Evolutionary conservation across 2,888 invertebrate species (phyloP), one percentile per base, ranked within the genome.

Genomic region (Thysanoteuthis rhombus): DNA sequence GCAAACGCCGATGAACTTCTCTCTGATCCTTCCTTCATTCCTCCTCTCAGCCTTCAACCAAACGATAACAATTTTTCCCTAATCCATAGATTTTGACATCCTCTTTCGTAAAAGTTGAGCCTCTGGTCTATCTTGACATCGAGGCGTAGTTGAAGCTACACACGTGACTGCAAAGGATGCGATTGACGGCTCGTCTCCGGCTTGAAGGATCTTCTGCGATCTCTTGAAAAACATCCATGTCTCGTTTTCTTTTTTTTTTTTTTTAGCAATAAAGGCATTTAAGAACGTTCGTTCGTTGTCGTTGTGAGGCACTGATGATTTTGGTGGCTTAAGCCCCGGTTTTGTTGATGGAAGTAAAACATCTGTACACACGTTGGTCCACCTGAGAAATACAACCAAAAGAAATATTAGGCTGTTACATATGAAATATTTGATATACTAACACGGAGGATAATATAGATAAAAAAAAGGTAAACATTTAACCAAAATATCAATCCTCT

Each of bases 1-100:
- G 95, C 94, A 93, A 96, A 94, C 94, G 45, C 45, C 12, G 92
- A 39, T 1, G 42, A 40, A 40, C 42, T 40, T 45, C 32, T 92
- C 32, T 32, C 39, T 32, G 19, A 22, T 3, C 92, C 92, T 40
- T 32, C 45, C 42, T 75, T 75, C 75, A 75, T 75, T 75, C 75
- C n/a, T 75, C 75, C n/a, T n/a, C n/a, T 75, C 75, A 1, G 75
- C 12, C 16, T 75, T 75, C n/a, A 75, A 75, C n/a, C 75, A 75
- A n/a, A 75, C n/a, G n/a, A 75, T 75, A 10, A n/a, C 75, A 75
- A 19, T 36, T 75, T 75, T 75, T n/a, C n/a, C n/a, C 12, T n/a
- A 75, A 75, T 75, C 16, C n/a, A 75, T 75, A n/a, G n/a, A 75
- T 12, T n/a, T 12, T 16, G 75, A 36, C 75, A n/a, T 75, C n/a